Conservation (phyloP, 2,888 invertebrate genomes). For the Dioctria rufipes region DNA sequence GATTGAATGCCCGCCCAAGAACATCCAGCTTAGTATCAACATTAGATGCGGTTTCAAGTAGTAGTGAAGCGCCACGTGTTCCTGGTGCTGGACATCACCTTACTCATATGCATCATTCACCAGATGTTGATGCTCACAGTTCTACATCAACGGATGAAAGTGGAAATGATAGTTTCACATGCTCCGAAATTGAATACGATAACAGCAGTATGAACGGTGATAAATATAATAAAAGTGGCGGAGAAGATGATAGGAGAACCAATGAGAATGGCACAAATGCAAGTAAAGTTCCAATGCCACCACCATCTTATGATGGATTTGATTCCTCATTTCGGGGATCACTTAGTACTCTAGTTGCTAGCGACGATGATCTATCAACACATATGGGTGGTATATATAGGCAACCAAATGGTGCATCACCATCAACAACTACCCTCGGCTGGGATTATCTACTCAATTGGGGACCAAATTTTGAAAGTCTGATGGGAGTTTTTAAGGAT, state of each 20-base stretch:
- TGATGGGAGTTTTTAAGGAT: slow-evolving; percentile 96
- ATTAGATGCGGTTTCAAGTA: slow-evolving; percentile 94
- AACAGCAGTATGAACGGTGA: slow-evolving; percentile 89
- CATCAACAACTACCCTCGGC: slow-evolving; percentile 85
- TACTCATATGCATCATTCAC: slow-evolving; percentile 82
- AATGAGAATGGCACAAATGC: slow-evolving; percentile 74
- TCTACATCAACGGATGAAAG: slow-evolving; percentile 93
- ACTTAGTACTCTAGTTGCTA: slow-evolving; percentile 92
- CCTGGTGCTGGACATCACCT: slow-evolving; percentile 79
- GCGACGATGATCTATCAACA: slow-evolving; percentile 91
- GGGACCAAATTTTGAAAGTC: slow-evolving; percentile 96
- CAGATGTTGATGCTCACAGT: slow-evolving; percentile 81
- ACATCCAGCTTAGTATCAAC: slow-evolving; percentile 94
- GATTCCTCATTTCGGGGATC: slow-evolving; percentile 96
- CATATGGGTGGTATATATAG: slow-evolving; percentile 86
- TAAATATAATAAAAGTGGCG: slow-evolving; percentile 78
- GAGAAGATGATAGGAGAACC: slow-evolving; percentile 74
- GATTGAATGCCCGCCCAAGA: slow-evolving; percentile 88
- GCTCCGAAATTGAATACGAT: slow-evolving; percentile 97
- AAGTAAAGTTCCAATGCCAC: slow-evolving; percentile 79
- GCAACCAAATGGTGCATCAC: slow-evolving; percentile 82
- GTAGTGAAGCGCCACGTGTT: slow-evolving; percentile 84
- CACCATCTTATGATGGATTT: slow-evolving; percentile 90
- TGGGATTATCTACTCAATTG: slow-evolving; percentile 97
- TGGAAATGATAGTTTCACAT: slow-evolving; percentile 97